Conservation (phyloP, 2,797 vertebrate species). For the Hyperoplus immaculatus region DNA sequence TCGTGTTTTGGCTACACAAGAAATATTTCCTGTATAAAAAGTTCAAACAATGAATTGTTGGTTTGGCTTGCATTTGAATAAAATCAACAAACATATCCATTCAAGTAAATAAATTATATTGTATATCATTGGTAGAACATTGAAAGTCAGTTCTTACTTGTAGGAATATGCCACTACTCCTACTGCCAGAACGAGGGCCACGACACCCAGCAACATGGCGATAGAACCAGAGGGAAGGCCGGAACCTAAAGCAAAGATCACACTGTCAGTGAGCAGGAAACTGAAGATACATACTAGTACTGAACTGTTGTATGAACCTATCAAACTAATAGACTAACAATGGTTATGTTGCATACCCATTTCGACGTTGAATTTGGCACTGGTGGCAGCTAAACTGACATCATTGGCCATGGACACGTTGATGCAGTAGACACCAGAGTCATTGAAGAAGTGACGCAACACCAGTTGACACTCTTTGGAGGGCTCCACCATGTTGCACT, state of each 20-base stretch:
- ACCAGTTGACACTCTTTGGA: constrained; percentile 89
- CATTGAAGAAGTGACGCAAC: constrained; percentile 89
- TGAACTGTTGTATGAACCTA: neutral
- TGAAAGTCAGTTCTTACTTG: constrained; percentile 77
- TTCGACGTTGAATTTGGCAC: constrained; percentile 87
- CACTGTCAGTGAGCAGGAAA: neutral
- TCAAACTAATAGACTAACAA: neutral
- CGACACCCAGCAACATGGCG: constrained; percentile 78
- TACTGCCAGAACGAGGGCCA: constrained; percentile 75
- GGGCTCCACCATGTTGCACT: constrained; percentile 87
- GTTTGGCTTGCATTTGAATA: neutral
- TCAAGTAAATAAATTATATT: neutral
- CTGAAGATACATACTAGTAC: too few species aligned
- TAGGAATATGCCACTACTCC: constrained; percentile 83
- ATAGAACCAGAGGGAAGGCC: constrained; percentile 71
- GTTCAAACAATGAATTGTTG: neutral
- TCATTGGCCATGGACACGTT: constrained; percentile 93
- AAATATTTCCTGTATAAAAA: neutral
- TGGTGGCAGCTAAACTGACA: constrained; percentile 89
- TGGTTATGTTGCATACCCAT: constrained; percentile 72
- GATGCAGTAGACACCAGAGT: constrained; percentile 92
- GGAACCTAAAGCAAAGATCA: constrained; percentile 63
- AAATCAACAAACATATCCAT: neutral
- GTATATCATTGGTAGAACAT: neutral
- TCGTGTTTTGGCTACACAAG: neutral